phyloP scores from a whole-genome alignment of 2,888 invertebrate species.

The Sphinx pinastri region DNA sequence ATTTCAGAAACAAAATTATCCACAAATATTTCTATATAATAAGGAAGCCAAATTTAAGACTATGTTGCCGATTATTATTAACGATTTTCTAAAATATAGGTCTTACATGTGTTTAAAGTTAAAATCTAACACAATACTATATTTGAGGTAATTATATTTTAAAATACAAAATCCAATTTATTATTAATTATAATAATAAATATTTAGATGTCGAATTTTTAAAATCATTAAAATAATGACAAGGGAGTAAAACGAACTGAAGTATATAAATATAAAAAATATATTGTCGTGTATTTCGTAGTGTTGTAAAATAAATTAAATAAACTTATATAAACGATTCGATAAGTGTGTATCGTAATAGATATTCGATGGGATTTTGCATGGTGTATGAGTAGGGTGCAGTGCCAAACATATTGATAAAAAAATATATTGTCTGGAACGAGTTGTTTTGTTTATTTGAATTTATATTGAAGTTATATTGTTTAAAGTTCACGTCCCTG shows the following conservation, averaged over 20 bases:
- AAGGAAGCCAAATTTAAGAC: no score
- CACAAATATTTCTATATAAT: no score
- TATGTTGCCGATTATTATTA: no score
- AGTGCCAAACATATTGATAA: conserved; percentile 30
- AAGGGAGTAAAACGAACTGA: conserved; percentile 80
- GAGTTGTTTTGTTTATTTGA: conserved; percentile 23
- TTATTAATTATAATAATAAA: conserved; percentile 36
- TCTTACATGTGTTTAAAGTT: not conserved
- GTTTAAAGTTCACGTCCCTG: conserved; percentile 1
- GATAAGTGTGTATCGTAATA: conserved; percentile 36
- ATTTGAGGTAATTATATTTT: conserved; percentile 45
- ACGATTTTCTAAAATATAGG: no score
- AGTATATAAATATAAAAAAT: conserved; percentile 62
- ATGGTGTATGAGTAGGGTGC: conserved; percentile 42
- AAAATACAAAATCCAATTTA: conserved; percentile 36
- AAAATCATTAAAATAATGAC: conserved; percentile 65
- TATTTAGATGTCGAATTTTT: conserved; percentile 60
- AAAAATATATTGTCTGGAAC: conserved; percentile 30
- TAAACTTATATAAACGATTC: conserved; percentile 29
- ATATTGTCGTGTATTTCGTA: conserved; percentile 63
- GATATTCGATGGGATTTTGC: conserved; percentile 55
- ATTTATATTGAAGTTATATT: not conserved
- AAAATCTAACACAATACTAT: conserved; percentile 28
- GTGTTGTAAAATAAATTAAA: conserved; percentile 55
- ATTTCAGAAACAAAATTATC: no score